Base-by-base conservation (phyloP, 2,113 vertebrate genomes). In the Siphamia tubifer region DNA sequence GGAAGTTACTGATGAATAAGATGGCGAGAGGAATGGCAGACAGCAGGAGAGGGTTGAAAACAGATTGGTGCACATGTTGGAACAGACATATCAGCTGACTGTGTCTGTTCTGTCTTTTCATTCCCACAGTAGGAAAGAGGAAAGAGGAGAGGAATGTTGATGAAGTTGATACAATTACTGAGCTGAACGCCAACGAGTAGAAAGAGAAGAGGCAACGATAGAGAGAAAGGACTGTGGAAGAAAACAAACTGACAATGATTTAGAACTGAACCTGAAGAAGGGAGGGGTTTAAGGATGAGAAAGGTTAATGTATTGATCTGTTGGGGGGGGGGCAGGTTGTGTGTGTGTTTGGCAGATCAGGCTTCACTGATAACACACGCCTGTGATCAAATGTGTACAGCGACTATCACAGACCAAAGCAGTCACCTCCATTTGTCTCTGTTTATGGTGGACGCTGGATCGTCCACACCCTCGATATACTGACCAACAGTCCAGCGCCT, bases 251-350 rank as follows among this genome's bases (percentile, higher is more conserved):
- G 79, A 82, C 79, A 79, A 47, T 87, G 84, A 89, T 87, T 75
- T 72, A 83, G 74, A 84, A 67, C 1, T 12, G 77, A 78, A 79
- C 60, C 66, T 35, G 57, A 72, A 65, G 52, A 69, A 44, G 64
- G 74, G 67, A 65, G 62, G 67, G 74, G 68, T 61, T 73, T 72
- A 53, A 39, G 74, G 52, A 80, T 71, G 55, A 68, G 57, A 89
- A 84, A 83, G 85, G 85, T 88, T 90, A 83, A 90, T 72, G 61
- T 83, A 91, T 88, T 77, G 90, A 92, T 87, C 83, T 21, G 24
- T 21, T 8, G 27, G 36, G 51, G 68, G 44, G 48, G 51, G 24
- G 71, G 58, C 15, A 35, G 61, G 40, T 45, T 48, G 74, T 44
- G 67, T 44, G 67, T 54, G 61, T 15, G 21, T 68, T 44, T 53